Percentiles rank a stretch among this genome's conserved stretches.
phyloP scores from a whole-genome alignment of 2,797 vertebrate genomes.

The Dendrocincla fuliginosa region DNA sequence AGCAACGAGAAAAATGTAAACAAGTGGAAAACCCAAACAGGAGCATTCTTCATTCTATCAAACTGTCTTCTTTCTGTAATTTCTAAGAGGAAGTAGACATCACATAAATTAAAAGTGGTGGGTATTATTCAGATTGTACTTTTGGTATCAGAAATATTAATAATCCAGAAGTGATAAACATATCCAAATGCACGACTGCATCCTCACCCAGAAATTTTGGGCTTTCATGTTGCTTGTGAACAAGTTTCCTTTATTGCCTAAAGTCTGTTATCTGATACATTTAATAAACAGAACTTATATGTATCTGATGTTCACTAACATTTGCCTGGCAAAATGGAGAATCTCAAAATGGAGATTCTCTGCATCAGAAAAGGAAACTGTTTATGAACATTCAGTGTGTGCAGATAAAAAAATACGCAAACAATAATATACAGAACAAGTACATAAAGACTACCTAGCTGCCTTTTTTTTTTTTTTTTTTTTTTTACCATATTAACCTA shows the following conservation, averaged over 20 bases:
- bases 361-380: background rate
- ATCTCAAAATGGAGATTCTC: background rate
- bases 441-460: background rate
- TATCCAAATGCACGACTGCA: background rate
- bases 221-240: background rate
- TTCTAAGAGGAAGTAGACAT: background rate
- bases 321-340: background rate
- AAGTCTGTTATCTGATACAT: background rate
- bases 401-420: background rate
- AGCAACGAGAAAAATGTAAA: background rate
- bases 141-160: background rate
- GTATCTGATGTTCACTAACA: background rate
- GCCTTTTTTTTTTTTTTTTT: background rate
- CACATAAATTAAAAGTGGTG: background rate
- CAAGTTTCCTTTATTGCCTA: background rate
- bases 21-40: background rate
- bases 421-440: background rate
- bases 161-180: background rate
- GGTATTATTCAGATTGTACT: background rate
- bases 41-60: background rate
- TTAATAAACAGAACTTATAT: background rate
- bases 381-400: background rate
- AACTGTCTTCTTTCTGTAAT: background rate
- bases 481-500: background rate
- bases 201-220: background rate